Evolutionary conservation across 2,888 invertebrate genomes (phyloP).

Genomic region (Alloscopus bannaensis): DNA sequence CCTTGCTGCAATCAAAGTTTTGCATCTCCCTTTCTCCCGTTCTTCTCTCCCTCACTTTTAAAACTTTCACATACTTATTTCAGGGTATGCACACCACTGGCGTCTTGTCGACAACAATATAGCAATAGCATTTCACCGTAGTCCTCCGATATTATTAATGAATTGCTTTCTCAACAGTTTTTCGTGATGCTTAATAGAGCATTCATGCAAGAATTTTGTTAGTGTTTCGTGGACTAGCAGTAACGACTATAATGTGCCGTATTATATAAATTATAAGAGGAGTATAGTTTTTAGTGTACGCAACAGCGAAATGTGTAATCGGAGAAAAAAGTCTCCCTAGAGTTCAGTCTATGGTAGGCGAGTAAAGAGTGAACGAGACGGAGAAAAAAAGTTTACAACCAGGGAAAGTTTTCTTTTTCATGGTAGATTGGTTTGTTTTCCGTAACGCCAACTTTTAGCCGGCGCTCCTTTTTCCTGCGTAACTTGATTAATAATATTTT

Average conservation of each 20-base stretch:
- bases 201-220: slow-evolving; percentile 16
- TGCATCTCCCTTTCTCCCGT: no score
- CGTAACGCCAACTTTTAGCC: slow-evolving; percentile 4
- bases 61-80: no score
- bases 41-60: no score
- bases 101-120: no score
- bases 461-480: background rate
- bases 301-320: background rate
- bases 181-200: slow-evolving; percentile 19
- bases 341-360: no score
- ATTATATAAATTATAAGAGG: background rate
- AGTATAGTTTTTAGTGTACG: no score
- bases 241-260: no score
- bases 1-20: background rate
- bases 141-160: slow-evolving; percentile 29
- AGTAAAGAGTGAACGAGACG: background rate
- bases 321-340: background rate
- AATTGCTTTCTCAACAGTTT: background rate
- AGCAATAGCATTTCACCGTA: no score
- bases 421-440: slow-evolving; percentile 14
- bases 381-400: slow-evolving; percentile 11
- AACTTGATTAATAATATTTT: slow-evolving; percentile 7
- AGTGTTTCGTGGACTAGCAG: no score
- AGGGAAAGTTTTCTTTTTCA: slow-evolving; percentile 7
- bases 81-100: no score